Evolutionary conservation across 2,888 invertebrate genomes (phyloP).

Genomic region (Gryllus longicercus): DNA sequence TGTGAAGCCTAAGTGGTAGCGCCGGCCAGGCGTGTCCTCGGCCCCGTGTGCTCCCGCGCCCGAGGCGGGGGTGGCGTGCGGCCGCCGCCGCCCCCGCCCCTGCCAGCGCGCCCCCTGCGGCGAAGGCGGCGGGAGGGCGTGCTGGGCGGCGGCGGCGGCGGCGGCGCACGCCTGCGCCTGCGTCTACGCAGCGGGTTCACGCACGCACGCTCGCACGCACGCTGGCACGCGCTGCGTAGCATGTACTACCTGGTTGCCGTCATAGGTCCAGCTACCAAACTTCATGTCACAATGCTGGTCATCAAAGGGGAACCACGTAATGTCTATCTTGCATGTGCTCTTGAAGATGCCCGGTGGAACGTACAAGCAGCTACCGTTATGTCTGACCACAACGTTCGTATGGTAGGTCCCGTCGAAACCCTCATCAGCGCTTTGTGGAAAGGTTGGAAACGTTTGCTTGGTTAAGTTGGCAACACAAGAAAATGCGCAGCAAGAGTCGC

Average conservation of each 20-base stretch:
- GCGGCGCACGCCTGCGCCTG: background rate
- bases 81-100: no score
- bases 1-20: no score
- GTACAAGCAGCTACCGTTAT: conserved; percentile 98
- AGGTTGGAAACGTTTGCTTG: conserved; percentile 21
- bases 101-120: no score
- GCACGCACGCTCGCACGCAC: conserved; percentile 20
- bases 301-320: conserved; percentile 99
- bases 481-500: background rate
- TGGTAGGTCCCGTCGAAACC: conserved; percentile 99
- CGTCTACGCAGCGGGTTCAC: conserved; percentile 20
- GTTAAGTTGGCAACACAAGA: background rate
- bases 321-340: conserved; percentile 99
- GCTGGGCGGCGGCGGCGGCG: no score
- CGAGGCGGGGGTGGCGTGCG: no score
- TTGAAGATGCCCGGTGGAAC: conserved; percentile 99
- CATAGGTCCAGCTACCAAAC: conserved; percentile 99
- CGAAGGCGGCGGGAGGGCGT: no score
- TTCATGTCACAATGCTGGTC: conserved; percentile 99
- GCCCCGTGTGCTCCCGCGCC: no score
- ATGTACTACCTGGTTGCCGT: conserved; percentile 82
- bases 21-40: no score
- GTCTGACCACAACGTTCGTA: conserved; percentile 98
- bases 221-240: conserved; percentile 21
- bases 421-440: conserved; percentile 86